These are phyloP conservation scores for Holothuria leucospilota DNA, from an alignment of 53 echinoderm and acorn worm species.

Conservation along the genomic window DNA sequence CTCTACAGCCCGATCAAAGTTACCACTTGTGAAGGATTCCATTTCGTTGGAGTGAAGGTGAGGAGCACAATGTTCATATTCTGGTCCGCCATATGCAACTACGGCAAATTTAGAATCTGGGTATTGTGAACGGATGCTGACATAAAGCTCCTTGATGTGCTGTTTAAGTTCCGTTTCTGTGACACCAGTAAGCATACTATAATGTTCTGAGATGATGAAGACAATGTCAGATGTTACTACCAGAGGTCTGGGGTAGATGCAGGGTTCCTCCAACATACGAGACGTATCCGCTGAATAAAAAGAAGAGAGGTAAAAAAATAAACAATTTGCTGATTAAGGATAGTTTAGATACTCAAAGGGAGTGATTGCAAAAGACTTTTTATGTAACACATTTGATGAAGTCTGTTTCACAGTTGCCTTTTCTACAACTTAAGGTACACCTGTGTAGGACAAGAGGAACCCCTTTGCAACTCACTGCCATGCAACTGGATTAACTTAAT, in stretches of 20 bases:
- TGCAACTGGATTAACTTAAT: too few relatives aligned
- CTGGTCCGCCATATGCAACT: constrained; percentile 75
- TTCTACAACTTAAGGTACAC: too few relatives aligned
- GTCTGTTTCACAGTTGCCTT: neutral
- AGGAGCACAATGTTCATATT: constrained; percentile 53
- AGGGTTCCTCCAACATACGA: neutral
- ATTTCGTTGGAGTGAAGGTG: constrained; percentile 78
- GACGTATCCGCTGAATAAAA: neutral
- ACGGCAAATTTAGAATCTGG: constrained; percentile 72
- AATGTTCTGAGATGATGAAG: constrained; percentile 83
- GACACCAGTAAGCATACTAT: constrained; percentile 42
- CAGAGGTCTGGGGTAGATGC: neutral
- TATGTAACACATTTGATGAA: neutral
- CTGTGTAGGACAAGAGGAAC: too few relatives aligned
- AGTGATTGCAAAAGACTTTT: neutral
- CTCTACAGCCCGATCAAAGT: constrained; percentile 56
- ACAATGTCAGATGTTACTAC: constrained; percentile 73
- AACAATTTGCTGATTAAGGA: too few relatives aligned
- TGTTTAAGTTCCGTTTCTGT: neutral
- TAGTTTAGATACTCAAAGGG: too few relatives aligned
- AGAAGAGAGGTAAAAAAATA: neutral
- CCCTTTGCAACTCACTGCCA: too few relatives aligned
- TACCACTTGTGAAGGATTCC: constrained; percentile 24
- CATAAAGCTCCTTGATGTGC: constrained; percentile 18
- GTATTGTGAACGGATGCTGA: constrained; percentile 49